Base-by-base conservation (phyloP, 2,113 vertebrate genomes). In the Apteryx owenii region DNA sequence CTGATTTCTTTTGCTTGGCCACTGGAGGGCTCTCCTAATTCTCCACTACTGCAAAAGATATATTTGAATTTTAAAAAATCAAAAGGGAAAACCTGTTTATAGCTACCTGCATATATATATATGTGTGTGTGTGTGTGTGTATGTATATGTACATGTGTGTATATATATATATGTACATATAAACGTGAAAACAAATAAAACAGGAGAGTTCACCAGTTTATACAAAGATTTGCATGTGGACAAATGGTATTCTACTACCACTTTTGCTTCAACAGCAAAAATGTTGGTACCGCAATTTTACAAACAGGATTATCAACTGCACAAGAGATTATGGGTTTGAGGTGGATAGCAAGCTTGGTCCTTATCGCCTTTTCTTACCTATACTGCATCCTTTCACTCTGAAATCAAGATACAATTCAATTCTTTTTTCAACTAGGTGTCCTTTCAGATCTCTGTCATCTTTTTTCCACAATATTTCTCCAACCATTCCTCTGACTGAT, bases 1-100 rank as follows among this genome's bases (percentile, higher is more conserved):
- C 21, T 58, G 92, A 61, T 77, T 83, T 82, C 62, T 71, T 36
- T 50, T 61, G 40, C 58, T 88, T 36, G 66, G 92, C 96, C 96
- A 93, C 94, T 91, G 90, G 94, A 96, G 96, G 96, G 92, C 92
- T 96, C 94, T 93, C 95, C 88, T 91, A 89, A 93, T 82, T 94
- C 89, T 96, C 66, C 46, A 44, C 70, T 61, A 40, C 38, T 65
- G 33, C 44, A 60, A 70, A 64, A 46, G 40, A 88, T 87, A 51
- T 12, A 9, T 23, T 66, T 23, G 42, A 73, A 36, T 29, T 36
- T 76, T 3, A 20, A 33, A 26, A 84, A 15, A 4, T 13, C 9
- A 16, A 16, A n/a, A 19, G 79, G 48, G 28, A 75, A 60, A 91
- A 69, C 33, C 19, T 71, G 40, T 46, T 48, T 10, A 31, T 16